Conservation (phyloP, 2,113 vertebrate species). For the Onychostruthus taczanowskii region DNA sequence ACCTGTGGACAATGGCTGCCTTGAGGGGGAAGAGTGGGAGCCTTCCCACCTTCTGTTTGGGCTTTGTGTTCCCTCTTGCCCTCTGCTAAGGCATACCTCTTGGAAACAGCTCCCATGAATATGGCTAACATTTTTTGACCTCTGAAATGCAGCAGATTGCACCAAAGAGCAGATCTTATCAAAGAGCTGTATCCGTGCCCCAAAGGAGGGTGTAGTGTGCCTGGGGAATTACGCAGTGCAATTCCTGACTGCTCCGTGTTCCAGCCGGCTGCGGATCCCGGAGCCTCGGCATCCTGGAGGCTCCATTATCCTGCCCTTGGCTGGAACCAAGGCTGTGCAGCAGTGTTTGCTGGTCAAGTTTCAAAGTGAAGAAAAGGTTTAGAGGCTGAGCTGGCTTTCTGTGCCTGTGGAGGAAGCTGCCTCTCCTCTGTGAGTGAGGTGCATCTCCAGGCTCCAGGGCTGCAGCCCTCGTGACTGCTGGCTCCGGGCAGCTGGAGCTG, state of each 20-base stretch:
- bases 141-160: slow-evolving; percentile 50
- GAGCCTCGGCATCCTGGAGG: not conserved
- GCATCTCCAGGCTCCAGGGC: not conserved
- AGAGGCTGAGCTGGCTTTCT: not conserved
- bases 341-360: not conserved
- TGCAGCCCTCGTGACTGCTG: not conserved
- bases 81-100: not conserved
- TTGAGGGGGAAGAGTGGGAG: not conserved
- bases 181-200: not conserved
- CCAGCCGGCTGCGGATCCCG: not conserved
- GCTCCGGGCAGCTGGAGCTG: not conserved
- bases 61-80: not conserved
- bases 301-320: not conserved
- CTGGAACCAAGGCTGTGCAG: not conserved
- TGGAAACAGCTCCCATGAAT: not conserved
- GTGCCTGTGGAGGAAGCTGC: not conserved
- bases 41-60: not conserved
- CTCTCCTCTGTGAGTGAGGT: not conserved
- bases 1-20: not conserved
- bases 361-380: not conserved
- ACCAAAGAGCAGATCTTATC: not conserved
- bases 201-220: not conserved
- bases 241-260: not conserved
- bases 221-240: not conserved
- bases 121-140: not conserved